phyloP scores from a whole-genome alignment of 2,888 invertebrate genomes.

The Polydrusus tereticollis region DNA sequence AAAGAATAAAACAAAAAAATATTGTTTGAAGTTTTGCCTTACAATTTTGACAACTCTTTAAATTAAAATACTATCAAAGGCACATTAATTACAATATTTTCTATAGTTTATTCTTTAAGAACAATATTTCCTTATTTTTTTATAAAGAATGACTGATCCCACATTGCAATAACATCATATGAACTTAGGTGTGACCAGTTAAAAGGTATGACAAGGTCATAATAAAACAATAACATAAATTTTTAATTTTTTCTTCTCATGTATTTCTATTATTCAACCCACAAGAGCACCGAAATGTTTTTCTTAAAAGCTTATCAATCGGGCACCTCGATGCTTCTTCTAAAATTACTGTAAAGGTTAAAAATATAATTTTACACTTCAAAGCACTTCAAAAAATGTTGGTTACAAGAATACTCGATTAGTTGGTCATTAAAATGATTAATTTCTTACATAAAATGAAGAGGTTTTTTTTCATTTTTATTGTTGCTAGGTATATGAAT shows the following conservation, averaged over 20 bases:
- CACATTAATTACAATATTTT: constrained; percentile 29
- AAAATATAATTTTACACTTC: background rate
- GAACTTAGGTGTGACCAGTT: constrained; percentile 38
- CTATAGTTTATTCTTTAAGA: constrained; percentile 3
- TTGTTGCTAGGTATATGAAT: background rate
- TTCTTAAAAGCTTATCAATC: constrained; percentile 4
- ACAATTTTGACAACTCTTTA: constrained; percentile 19
- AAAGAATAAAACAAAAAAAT: background rate
- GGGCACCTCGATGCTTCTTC: background rate
- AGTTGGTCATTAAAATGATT: background rate
- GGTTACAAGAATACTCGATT: background rate
- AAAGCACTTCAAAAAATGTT: background rate
- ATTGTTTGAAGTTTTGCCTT: background rate
- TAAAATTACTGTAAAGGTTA: constrained; percentile 1
- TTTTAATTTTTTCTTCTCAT: constrained; percentile 28
- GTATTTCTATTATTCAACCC: constrained; percentile 26
- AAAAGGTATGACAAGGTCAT: constrained; percentile 37
- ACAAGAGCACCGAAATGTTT: constrained; percentile 7
- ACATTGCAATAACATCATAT: constrained; percentile 43
- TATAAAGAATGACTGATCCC: constrained; percentile 26
- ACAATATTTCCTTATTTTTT: constrained; percentile 40
- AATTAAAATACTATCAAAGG: constrained; percentile 11
- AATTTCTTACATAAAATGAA: background rate
- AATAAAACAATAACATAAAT: constrained; percentile 39
- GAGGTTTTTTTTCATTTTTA: background rate